Evolutionary conservation across 2,113 vertebrate genomes (phyloP), one percentile per base, ranked within the genome.

Genomic region (Pseudorasbora parva): DNA sequence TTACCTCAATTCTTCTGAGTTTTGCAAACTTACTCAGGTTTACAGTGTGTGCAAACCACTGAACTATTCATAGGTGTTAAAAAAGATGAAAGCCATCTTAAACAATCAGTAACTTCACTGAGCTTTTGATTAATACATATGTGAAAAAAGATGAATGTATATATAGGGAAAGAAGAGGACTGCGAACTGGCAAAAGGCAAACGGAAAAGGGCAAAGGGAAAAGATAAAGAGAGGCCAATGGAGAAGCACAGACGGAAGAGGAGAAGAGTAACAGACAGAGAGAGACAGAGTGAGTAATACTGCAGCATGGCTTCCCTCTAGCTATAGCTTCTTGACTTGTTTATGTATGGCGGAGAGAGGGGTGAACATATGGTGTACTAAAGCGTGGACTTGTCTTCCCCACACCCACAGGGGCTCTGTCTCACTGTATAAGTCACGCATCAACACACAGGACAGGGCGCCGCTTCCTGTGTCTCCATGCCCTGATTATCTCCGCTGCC

Each of bases 281-380:
- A 84, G 81, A 45, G 68, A 69, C 41, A 69, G 84, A 82, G 21
- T 60, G 68, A 84, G 68, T 69, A 73, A 57, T 75, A 59, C 51
- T 25, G 82, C 78, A 69, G 87, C 76, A 77, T 41, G 81, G 59
- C 64, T 86, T 82, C 92, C 93, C 93, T 90, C 91, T 62, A 92
- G 94, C 93, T 93, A 94, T 85, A 79, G 92, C 93, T 94, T 94
- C 92, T 92, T 91, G 84, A 93, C 91, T 93, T 94, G 91, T 94
- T 94, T 95, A 94, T 94, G 92, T 93, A 90, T 88, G 91, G 90
- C 89, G 72, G 87, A 87, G 86, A 64, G 87, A 80, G 86, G 92
- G 89, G 84, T 85, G 92, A 94, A 95, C 94, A 95, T 95, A 95
- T 95, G 94, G 93, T 93, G 90, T 91, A 92, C 92, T 95, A 94